Conservation (phyloP, 2,113 vertebrate genomes). For the Brachypodius melanocephalos region DNA sequence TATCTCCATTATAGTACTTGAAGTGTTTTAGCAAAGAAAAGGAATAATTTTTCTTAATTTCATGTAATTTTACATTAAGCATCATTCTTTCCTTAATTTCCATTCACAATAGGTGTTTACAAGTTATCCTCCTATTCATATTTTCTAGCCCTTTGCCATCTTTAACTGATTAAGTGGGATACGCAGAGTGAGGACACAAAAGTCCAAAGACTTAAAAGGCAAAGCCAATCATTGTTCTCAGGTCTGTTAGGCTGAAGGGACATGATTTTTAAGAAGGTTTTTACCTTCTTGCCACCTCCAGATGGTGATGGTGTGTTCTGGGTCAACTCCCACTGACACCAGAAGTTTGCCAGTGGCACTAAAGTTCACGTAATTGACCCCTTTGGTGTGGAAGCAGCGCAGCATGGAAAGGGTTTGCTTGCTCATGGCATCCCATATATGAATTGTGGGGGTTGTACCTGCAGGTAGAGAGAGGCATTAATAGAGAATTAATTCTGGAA, state of each 20-base stretch:
- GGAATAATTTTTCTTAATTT: neutral
- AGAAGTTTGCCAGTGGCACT: conserved; percentile 96
- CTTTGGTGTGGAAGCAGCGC: conserved; percentile 90
- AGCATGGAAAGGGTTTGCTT: conserved; percentile 96
- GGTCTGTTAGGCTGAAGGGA: neutral
- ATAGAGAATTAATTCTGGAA: neutral
- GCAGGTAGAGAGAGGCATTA: neutral
- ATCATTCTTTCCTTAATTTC: neutral
- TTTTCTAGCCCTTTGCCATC: neutral
- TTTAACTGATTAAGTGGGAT: neutral
- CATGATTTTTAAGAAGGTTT: rapidly evolving
- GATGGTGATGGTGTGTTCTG: conserved; percentile 92
- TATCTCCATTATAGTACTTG: neutral
- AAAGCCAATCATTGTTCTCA: neutral
- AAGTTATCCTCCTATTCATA: neutral
- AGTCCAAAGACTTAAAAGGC: neutral
- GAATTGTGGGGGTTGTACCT: conserved; percentile 92
- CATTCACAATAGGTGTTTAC: rapidly evolving
- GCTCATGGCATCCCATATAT: conserved; percentile 94
- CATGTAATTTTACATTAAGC: neutral
- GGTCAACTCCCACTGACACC: conserved; percentile 91
- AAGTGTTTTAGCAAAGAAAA: neutral
- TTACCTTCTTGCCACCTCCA: conserved; percentile 99
- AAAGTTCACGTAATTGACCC: conserved; percentile 91
- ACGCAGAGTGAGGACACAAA: neutral